A percentile compares a stretch with the other conserved stretches of the same genome.
Evolutionary conservation across 2,113 vertebrate species (phyloP).

Genomic region (Bothrops jararaca): DNA sequence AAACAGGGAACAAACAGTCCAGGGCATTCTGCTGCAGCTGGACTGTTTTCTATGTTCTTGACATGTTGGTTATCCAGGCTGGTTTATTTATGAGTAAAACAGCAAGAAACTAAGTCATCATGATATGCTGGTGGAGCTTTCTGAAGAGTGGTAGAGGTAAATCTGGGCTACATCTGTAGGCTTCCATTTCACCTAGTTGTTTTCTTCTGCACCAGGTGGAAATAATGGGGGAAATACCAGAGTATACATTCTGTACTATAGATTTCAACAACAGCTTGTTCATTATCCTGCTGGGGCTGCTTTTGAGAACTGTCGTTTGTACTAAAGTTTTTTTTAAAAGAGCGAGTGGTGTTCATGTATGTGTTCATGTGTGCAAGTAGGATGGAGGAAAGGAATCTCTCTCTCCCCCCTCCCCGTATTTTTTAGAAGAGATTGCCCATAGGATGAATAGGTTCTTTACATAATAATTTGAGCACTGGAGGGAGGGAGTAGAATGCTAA

Average conservation of each 20-base stretch:
- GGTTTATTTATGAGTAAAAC: background rate
- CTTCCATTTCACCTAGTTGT: constrained; percentile 19
- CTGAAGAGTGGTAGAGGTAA: background rate
- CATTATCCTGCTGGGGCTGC: constrained; percentile 22
- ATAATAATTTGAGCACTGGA: background rate
- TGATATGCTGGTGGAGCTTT: accelerated
- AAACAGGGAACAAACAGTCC: background rate
- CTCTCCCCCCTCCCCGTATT: background rate
- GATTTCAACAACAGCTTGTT: background rate
- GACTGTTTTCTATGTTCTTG: background rate
- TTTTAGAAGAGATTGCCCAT: constrained; percentile 39
- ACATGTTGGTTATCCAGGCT: background rate
- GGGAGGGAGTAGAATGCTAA: background rate
- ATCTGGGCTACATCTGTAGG: background rate
- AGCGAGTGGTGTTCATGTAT: background rate
- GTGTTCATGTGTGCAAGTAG: background rate
- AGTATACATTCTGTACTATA: constrained; percentile 9
- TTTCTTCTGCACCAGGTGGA: constrained; percentile 30
- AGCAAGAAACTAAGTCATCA: background rate
- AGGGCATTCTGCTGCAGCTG: background rate
- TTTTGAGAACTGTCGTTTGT: constrained; percentile 42
- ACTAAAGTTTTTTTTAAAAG: background rate
- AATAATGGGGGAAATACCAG: constrained; percentile 35
- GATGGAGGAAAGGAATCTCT: background rate
- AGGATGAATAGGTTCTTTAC: background rate